A percentile compares a stretch with the other conserved stretches of the same genome.
Conservation (phyloP, 92 coral and sea anemone species). For the Desmophyllum pertusum region DNA sequence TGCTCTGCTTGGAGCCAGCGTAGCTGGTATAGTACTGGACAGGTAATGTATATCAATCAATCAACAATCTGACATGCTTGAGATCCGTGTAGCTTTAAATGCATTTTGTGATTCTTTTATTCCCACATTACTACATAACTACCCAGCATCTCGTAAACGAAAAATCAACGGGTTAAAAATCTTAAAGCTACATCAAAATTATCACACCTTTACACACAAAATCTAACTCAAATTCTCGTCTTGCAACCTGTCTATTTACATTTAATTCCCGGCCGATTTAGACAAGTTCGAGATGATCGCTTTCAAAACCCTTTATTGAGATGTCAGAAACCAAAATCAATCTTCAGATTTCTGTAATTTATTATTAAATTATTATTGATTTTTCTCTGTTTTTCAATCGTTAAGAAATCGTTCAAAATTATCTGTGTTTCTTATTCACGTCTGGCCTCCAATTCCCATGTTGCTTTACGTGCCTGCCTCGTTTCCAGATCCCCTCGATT, state of each 20-base stretch:
- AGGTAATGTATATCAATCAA: slow-evolving; percentile 52
- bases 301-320: not conserved
- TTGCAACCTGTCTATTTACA: not conserved
- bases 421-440: not conserved
- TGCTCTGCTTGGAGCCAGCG: slow-evolving; percentile 87
- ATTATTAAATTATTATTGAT: not conserved
- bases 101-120: not conserved
- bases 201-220: not conserved
- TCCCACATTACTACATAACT: not conserved
- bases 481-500: not conserved
- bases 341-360: not conserved
- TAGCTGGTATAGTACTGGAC: slow-evolving; percentile 89
- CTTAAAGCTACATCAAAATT: not conserved
- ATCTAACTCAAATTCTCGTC: not conserved
- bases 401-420: not conserved
- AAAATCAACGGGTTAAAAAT: not conserved
- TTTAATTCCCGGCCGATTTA: not conserved
- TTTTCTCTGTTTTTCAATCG: not conserved
- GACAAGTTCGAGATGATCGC: not conserved
- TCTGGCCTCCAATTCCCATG: not conserved
- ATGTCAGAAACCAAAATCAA: not conserved
- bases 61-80: not conserved
- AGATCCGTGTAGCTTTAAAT: not conserved
- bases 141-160: not conserved
- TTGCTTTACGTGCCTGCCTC: not conserved